Base-by-base conservation (phyloP, 2,797 vertebrate species). In the Chelon labrosus region DNA sequence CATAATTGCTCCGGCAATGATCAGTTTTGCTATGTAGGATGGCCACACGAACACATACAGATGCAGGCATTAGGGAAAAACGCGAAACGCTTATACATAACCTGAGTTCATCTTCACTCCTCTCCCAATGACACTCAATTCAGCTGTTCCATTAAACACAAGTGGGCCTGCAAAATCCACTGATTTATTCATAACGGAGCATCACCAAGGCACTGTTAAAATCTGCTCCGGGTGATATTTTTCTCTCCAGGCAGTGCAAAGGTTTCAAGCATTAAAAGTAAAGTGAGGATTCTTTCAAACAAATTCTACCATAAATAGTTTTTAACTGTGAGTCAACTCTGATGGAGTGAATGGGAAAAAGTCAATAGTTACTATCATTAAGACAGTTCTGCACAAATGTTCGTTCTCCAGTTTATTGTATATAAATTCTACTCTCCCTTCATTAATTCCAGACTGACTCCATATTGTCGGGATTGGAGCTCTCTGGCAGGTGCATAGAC, bases 91-190 rank as follows among this genome's bases (percentile, higher is more conserved):
- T 60, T 57, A 47, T 65, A 65, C 50, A 72, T 74, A 78, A 73
- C 77, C 58, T 52, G 60, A 75, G 65, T 75, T 83, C 76, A 78
- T 79, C 46, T 60, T 62, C 70, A 70, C 31, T 77, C 59, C 44
- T 62, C 56, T 73, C 35, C 41, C 44, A 39, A 17, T 75, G 65
- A 79, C 62, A 67, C 70, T 86, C 66, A 37, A 56, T 87, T 89
- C 79, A 79, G 70, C 57, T 76, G 64, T 85, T 88, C 77, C 78
- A 86, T 86, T 88, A 75, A 81, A 78, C 70, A 66, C 76, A 83
- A 85, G 82, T 75, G 53, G 65, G 49, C 54, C 50, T 27, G 54
- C 46, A 73, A 73, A 76, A 74, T 58, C 35, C 35, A 14, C 39
- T 78, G 71, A 89, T 80, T 86, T 89, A 88, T 89, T 84, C 62